A percentile compares a stretch with the other conserved stretches of the same genome.
Conservation (phyloP, 2,888 invertebrate species). For the Dynastes hyllus region DNA sequence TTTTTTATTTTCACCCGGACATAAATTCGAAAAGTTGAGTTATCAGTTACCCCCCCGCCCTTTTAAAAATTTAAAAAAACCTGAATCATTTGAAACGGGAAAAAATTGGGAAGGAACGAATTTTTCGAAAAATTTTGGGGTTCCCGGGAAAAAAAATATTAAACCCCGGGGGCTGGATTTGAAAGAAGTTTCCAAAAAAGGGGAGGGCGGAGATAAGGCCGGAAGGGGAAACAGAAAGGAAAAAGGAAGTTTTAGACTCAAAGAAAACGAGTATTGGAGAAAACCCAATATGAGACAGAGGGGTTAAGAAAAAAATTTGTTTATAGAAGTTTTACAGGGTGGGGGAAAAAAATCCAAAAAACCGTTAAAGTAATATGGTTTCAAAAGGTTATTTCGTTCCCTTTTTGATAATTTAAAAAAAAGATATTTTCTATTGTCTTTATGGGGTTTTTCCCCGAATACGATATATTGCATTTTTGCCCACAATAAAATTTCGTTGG, state of each 20-base stretch:
- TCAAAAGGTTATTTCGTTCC: not conserved
- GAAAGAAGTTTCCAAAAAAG: conserved; percentile 11
- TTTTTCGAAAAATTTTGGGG: no score
- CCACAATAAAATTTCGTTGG: no score
- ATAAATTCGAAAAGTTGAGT: not conserved
- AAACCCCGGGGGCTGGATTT: not conserved
- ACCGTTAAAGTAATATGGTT: not conserved
- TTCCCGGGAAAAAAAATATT: no score
- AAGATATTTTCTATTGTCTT: not conserved
- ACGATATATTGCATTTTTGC: no score
- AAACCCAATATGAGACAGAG: not conserved
- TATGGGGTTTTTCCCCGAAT: not conserved
- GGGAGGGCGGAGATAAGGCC: not conserved
- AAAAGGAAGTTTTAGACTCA: not conserved
- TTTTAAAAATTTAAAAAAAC: no score
- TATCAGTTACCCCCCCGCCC: conserved; percentile 17
- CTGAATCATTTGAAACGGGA: not conserved
- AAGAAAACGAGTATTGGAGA: conserved; percentile 6
- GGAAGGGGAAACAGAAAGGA: not conserved
- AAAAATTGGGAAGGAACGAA: not conserved
- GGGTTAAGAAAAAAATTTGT: not conserved
- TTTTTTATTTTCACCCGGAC: no score
- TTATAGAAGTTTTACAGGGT: conserved; percentile 10
- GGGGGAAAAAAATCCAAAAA: no score
- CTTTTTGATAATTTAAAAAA: no score